phyloP scores from a whole-genome alignment of 2,113 vertebrate species.

The Edolisoma coerulescens region DNA sequence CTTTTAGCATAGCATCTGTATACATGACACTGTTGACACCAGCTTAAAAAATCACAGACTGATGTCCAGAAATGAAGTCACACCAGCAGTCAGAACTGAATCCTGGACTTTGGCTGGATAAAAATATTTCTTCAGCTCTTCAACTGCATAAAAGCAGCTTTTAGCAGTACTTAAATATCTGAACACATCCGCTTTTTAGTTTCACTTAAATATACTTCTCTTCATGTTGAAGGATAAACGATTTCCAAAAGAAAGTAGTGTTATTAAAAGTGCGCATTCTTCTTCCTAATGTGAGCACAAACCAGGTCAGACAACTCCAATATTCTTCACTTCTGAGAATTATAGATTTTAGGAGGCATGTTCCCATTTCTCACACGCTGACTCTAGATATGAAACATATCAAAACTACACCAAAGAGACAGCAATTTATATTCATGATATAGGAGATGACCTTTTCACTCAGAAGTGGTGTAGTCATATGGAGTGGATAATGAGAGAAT shows the following conservation, averaged over 20 bases:
- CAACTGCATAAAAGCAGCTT: not conserved
- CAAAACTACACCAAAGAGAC: conserved; percentile 40
- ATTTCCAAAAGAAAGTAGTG: conserved; percentile 1
- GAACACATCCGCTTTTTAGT: not conserved
- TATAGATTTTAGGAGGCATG: conserved; percentile 38
- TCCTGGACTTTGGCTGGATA: not conserved
- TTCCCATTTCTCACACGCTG: conserved; percentile 45
- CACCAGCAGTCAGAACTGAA: not conserved
- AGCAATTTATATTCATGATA: conserved; percentile 44
- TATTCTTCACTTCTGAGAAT: not conserved
- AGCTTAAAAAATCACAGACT: not conserved
- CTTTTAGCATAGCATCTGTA: not conserved
- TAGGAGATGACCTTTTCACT: conserved; percentile 64
- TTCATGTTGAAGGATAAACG: not conserved
- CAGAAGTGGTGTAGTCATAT: conserved; percentile 15
- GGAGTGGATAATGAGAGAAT: conserved; percentile 26
- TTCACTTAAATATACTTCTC: not conserved
- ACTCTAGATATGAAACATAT: conserved; percentile 7
- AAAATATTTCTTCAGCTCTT: not conserved
- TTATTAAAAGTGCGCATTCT: not conserved
- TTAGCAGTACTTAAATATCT: not conserved
- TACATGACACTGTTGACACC: not conserved
- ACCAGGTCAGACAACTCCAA: not conserved
- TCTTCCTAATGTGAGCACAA: not conserved
- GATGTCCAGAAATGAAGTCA: not conserved